phyloP scores from a whole-genome alignment of 2,888 invertebrate species.

The Platycnemis pennipes region DNA sequence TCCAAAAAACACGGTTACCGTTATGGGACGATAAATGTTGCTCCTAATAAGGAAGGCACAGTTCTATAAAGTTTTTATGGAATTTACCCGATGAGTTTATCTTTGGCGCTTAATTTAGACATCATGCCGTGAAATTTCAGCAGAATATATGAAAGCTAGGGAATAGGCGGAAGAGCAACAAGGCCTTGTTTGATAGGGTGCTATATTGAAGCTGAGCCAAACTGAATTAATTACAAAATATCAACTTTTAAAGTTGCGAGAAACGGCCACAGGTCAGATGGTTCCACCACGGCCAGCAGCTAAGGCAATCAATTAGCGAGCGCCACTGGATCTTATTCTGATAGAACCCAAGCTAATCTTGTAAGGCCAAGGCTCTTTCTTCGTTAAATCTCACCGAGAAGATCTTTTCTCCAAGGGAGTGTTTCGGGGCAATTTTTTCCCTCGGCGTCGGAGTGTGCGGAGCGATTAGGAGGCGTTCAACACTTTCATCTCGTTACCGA shows the following conservation, averaged over 20 bases:
- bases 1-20: too few relatives aligned
- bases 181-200: neutral
- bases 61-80: neutral
- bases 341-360: neutral
- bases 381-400: neutral
- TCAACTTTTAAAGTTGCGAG: neutral
- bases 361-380: neutral
- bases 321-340: neutral
- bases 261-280: neutral
- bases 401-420: neutral
- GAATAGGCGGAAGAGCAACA: neutral
- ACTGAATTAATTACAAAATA: neutral
- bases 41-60: too few relatives aligned
- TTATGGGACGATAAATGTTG: too few relatives aligned
- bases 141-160: neutral
- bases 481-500: constrained; percentile 51
- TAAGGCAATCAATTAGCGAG: constrained; percentile 39
- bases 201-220: neutral
- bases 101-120: neutral
- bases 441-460: neutral
- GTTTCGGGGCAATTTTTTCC: neutral
- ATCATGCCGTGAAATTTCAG: neutral
- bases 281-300: neutral
- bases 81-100: neutral
- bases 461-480: constrained; percentile 35